These are phyloP conservation scores for Pentamera pediparva DNA, from an alignment of 53 echinoderm and acorn worm genomes.

Conservation along the genomic window DNA sequence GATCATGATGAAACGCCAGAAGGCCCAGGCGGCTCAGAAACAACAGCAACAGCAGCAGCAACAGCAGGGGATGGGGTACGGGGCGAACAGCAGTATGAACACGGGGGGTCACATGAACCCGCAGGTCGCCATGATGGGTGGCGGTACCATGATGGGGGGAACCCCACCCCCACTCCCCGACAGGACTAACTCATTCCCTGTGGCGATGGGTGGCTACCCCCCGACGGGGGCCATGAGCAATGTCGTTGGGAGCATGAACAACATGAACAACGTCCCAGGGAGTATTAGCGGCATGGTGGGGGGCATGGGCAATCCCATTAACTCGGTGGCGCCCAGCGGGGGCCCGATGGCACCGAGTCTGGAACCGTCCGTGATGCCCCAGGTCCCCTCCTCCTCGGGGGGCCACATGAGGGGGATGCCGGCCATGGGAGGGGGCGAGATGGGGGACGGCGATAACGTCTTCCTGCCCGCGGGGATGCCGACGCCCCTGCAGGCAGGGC, in stretches of 20 bases:
- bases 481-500: conserved; percentile 3
- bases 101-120: conserved; percentile 34
- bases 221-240: conserved; percentile 8
- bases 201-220: conserved; percentile 22
- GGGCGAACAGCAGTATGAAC: conserved; percentile 6
- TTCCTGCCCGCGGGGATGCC: conserved; percentile 56
- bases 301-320: conserved; percentile 18
- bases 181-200: not conserved
- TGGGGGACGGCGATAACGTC: conserved; percentile 63
- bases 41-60: conserved; percentile 40
- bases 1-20: conserved; percentile 29
- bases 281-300: not conserved
- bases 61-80: conserved; percentile 8
- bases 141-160: conserved; percentile 25
- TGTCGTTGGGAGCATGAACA: conserved; percentile 3
- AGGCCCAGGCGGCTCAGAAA: conserved; percentile 29
- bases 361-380: conserved; percentile 47
- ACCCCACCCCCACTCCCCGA: not conserved
- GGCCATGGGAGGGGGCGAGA: conserved; percentile 15
- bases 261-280: conserved; percentile 1
- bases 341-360: conserved; percentile 38
- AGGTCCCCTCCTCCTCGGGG: conserved; percentile 49
- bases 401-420: conserved; percentile 23
- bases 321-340: not conserved
- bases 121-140: conserved; percentile 28